A percentile compares a stretch with the other conserved stretches of the same genome.
Conservation (phyloP, 2,113 vertebrate species). For the Galbula dea region DNA sequence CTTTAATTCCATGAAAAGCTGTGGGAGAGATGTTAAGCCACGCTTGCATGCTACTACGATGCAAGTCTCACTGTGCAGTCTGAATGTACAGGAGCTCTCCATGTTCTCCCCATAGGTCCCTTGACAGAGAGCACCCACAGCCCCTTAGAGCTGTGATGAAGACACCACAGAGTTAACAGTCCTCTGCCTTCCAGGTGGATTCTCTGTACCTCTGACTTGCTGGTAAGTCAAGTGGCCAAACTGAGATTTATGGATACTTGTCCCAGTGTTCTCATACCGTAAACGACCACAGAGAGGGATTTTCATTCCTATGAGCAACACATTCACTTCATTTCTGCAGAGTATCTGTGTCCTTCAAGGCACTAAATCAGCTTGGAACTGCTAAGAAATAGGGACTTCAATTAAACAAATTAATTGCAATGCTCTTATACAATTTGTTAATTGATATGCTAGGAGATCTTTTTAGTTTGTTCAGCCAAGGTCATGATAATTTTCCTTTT, state of each 20-base stretch:
- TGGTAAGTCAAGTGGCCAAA: not conserved
- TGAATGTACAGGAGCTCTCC: not conserved
- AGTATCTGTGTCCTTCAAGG: not conserved
- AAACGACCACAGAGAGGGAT: conserved; percentile 22
- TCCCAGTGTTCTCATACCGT: not conserved
- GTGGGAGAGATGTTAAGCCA: not conserved
- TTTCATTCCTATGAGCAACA: not conserved
- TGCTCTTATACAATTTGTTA: not conserved
- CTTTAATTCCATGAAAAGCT: not conserved
- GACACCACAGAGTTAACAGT: rapidly evolving
- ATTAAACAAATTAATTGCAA: conserved; percentile 37
- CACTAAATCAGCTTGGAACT: conserved; percentile 12
- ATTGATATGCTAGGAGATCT: not conserved
- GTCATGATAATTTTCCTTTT: not conserved
- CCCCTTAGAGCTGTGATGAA: not conserved
- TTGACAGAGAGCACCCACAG: not conserved
- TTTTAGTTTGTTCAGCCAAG: conserved; percentile 19
- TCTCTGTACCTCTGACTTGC: not conserved
- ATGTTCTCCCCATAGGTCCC: not conserved
- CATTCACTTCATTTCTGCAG: conserved; percentile 18
- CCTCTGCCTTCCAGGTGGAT: not conserved
- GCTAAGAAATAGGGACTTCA: not conserved
- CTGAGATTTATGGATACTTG: conserved; percentile 33
- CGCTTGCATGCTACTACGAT: not conserved
- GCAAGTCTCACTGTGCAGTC: not conserved